Base-by-base conservation (phyloP, 1,140 invertebrate species). In the Hesperophylax magnus region DNA sequence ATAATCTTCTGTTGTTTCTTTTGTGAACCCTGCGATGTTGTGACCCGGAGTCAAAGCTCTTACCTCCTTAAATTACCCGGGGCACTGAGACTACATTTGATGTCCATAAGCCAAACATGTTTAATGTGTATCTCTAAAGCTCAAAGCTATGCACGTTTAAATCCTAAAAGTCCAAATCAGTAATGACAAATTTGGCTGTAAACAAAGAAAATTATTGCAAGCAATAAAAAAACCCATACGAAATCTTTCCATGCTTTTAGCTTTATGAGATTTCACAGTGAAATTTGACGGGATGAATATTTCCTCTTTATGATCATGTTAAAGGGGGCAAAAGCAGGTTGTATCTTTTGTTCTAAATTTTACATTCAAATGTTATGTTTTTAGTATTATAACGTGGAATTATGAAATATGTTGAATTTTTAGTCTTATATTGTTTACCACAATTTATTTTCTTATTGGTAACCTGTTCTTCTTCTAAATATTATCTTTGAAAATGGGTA, bases 191-290 rank as follows among this genome's bases (percentile, higher is more conserved):
- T 82, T 78, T 78, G 54, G 76, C 60, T 53, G 78, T 77, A 82
- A 82, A 82, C 81, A 80, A 79, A 75, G 72, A 58, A 74, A 79
- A 79, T 82, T 82, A 82, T 79, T 56, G 77, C 31, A 17, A 39
- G 81, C 56, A 80, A 77, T 82, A 82, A 82, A 82, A 39, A 78
- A 79, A 69, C 39, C 20, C 11, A 63, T 77, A 39, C 24, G 69
- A 75, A 69, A 82, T 82, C 76, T 78, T 81, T 82, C 80, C 77
- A 34, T 78, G 61, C 76, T 78, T 74, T 78, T 81, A 81, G 76
- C 27, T 82, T 82, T 82, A 82, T 65, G 65, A 52, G 74, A 22
- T 61, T 63, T 53, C n/a, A 18, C 74, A 17, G 27, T 52, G 27
- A 67, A 39, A 79, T 20, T 77, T 67, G 54, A 18, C 60, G 22